Conservation (phyloP, 1,140 invertebrate species). For the Drosophila littoralis region DNA sequence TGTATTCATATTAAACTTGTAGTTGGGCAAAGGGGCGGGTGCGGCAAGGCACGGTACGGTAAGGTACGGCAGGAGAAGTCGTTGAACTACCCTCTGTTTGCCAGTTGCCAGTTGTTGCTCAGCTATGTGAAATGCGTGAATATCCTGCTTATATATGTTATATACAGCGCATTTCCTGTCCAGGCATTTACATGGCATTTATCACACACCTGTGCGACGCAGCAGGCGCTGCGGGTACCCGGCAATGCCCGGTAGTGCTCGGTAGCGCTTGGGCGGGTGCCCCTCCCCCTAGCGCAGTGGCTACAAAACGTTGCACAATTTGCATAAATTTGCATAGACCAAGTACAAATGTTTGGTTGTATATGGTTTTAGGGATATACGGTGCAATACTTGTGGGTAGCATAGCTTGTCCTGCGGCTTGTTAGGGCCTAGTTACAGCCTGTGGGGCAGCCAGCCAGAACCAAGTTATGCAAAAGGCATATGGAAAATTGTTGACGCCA, state of each 20-base stretch:
- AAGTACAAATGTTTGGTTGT: conserved; percentile 21
- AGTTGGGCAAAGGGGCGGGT: not conserved
- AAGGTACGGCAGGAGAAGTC: not conserved
- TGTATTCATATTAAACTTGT: no score
- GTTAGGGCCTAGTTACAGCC: not conserved
- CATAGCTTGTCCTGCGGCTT: not conserved
- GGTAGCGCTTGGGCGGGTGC: not conserved
- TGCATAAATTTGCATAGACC: conserved; percentile 71
- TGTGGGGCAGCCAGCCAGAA: conserved; percentile 41
- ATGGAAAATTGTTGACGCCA: conserved; percentile 36
- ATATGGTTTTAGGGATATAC: conserved; percentile 2
- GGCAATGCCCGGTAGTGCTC: not conserved
- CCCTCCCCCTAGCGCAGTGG: no score
- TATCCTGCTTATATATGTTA: conserved; percentile 11
- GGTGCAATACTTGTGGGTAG: not conserved
- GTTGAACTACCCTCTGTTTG: conserved; percentile 11
- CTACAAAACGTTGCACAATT: conserved; percentile 66
- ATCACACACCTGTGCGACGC: conserved; percentile 70
- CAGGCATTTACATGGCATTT: conserved; percentile 63
- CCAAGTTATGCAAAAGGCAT: conserved; percentile 66
- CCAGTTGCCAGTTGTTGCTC: conserved; percentile 31
- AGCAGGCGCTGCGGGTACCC: no score
- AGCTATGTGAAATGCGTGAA: conserved; percentile 25
- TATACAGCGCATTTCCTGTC: conserved; percentile 33
- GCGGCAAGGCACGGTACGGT: not conserved